Evolutionary conservation across 1,140 invertebrate genomes (phyloP), one percentile per base, ranked within the genome.

Genomic region (Coenobita brevimanus): DNA sequence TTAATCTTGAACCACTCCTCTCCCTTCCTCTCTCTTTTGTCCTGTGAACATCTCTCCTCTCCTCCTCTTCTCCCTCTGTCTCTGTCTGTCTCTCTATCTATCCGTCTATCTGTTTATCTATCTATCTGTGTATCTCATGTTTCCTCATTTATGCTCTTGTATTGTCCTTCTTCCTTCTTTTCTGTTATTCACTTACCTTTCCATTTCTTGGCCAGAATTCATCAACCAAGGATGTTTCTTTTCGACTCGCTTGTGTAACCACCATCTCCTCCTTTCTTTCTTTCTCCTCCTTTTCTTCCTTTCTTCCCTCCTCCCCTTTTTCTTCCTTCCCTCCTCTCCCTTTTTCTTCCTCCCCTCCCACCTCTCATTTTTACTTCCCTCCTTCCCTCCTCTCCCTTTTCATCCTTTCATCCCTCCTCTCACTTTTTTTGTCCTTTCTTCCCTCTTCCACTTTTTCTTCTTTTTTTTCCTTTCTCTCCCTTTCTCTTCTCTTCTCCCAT

Each of bases 251-350:
- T 10, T n/a, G 13, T 57, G 13, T n/a, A 57, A 10, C 54, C n/a
- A 10, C 54, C 54, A 10, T 57, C 54, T 57, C 54, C 54, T 57
- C 10, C 54, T n/a, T 13, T 57, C n/a, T 57, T n/a, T 57, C 54
- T n/a, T 57, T n/a, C 13, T 57, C 54, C 54, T 57, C n/a, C 54
- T n/a, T 57, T 57, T 57, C 54, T 57, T 57, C 54, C 54, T n/a
- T 57, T 57, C n/a, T 57, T n/a, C n/a, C 54, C 54, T 57, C n/a
- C 54, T n/a, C 54, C n/a, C 54, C n/a, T n/a, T 57, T 57, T 57
- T 57, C n/a, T n/a, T 57, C 54, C n/a, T n/a, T n/a, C 54, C n/a
- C 54, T n/a, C n/a, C 54, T 57, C n/a, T 57, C n/a, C 54, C 54
- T 57, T n/a, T 57, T n/a, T n/a, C n/a, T 57, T 57, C 13, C 54